phyloP scores from a whole-genome alignment of 1,140 invertebrate species.

The Condylostylus longicornis region DNA sequence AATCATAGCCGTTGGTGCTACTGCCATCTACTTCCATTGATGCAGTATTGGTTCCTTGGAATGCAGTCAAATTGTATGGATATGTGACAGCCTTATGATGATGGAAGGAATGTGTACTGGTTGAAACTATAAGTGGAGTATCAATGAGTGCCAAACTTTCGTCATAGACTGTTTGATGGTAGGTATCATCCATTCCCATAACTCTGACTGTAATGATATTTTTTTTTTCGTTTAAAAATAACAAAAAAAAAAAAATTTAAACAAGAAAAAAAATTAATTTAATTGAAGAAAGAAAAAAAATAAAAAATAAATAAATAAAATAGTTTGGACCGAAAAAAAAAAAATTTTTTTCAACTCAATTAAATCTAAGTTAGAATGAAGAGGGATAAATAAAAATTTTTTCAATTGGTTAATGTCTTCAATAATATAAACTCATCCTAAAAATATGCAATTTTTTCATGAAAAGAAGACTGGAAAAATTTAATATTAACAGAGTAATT shows the following conservation, averaged over 20 bases:
- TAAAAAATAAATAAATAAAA: slow-evolving; percentile 5
- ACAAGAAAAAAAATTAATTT: slow-evolving; percentile 14
- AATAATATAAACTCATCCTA: too few species aligned
- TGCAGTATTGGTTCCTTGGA: slow-evolving; percentile 27
- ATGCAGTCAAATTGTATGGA: slow-evolving; percentile 31
- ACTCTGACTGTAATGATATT: slow-evolving; percentile 27
- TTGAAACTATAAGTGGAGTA: slow-evolving; percentile 27
- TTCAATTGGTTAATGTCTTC: too few species aligned
- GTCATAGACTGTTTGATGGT: slow-evolving; percentile 32
- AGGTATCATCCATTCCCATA: slow-evolving; percentile 33
- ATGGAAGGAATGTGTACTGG: slow-evolving; percentile 24
- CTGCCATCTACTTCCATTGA: slow-evolving; percentile 11
- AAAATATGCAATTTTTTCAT: too few species aligned
- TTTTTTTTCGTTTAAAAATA: slow-evolving; percentile 13
- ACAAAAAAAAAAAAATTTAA: slow-evolving; percentile 17
- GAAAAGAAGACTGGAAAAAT: too few species aligned
- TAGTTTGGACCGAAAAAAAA: slow-evolving; percentile 9
- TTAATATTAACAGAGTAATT: too few species aligned
- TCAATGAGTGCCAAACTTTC: slow-evolving; percentile 32
- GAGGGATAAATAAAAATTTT: slow-evolving; percentile 9
- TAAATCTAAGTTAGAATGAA: too few species aligned
- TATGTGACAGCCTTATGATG: slow-evolving; percentile 25
- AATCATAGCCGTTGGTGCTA: neutral
- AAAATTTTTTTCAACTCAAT: neutral
- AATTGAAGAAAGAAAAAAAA: slow-evolving; percentile 3